Evolutionary conservation across 2,113 vertebrate genomes (phyloP), one percentile per base, ranked within the genome.

Genomic region (Sturnira hondurensis): DNA sequence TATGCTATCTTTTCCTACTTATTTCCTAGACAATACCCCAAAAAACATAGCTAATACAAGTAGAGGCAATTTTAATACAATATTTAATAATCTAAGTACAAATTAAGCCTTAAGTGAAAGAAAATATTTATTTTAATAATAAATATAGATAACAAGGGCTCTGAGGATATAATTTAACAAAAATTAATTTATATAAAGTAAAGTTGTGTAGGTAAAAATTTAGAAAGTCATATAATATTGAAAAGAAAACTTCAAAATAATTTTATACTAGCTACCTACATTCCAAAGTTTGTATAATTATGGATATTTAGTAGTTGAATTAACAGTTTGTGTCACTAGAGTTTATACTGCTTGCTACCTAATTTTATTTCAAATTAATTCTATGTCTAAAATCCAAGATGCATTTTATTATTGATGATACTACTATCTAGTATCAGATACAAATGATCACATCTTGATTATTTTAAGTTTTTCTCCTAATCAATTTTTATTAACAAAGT

Each of bases 341-440:
- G 2, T 67, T n/a, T 89, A 24, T 89, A 43, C 36, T 80, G 20
- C 54, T 84, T 68, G 20, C 15, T 82, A 61, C 24, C 31, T 65
- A 78, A 88, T 65, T 70, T 77, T 77, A 54, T 91, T 80, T 92
- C 15, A 77, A 91, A 65, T 91, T 70, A 76, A 58, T 74, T 88
- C 31, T 71, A 24, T 70, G 36, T 77, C 70, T 89, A 47, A 85
- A 96, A 84, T 36, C 4, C 33, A 38, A 94, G 63, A 36, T 94
- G 38, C 14, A 56, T 54, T 91, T 96, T 89, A 58, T 85, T 41
- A 43, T 65, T 2, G 3, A 54, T 94, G 26, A 78, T 50, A 68
- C 22, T 63, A 10, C 52, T 86, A 7, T 65, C 26, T 73, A 85
- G 24, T 78, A 78, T 47, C 86, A 68, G 20, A 61, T 83, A 58